A percentile compares a stretch with the other conserved stretches of the same genome.
Conservation (phyloP, 2,888 invertebrate species). For the Thumatha senex region DNA sequence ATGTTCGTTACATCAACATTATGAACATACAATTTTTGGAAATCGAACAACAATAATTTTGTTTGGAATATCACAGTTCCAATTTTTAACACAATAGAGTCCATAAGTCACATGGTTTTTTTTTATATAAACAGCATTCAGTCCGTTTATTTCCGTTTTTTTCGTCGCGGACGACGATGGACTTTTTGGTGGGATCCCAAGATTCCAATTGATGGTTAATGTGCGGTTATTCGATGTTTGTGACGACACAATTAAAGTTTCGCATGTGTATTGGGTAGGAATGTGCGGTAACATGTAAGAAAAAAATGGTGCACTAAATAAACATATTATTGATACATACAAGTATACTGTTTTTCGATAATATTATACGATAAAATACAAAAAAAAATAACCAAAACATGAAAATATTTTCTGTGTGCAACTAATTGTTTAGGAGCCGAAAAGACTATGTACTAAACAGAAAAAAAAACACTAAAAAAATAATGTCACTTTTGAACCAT, state of each 20-base stretch:
- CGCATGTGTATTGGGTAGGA: slow-evolving; percentile 75
- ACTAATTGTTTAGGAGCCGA: neutral
- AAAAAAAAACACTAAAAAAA: neutral
- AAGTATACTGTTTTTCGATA: slow-evolving; percentile 38
- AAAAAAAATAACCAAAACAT: neutral
- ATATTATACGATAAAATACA: neutral
- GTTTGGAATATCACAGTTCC: slow-evolving; percentile 64
- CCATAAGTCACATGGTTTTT: slow-evolving; percentile 34
- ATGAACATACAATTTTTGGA: slow-evolving; percentile 14
- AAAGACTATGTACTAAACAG: neutral
- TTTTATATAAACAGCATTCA: slow-evolving; percentile 10
- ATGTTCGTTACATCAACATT: slow-evolving; percentile 53
- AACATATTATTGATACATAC: slow-evolving; percentile 57
- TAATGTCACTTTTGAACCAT: no score
- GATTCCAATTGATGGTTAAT: slow-evolving; percentile 66
- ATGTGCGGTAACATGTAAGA: slow-evolving; percentile 82
- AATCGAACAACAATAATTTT: slow-evolving; percentile 19
- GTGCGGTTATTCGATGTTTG: slow-evolving; percentile 41
- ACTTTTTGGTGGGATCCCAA: slow-evolving; percentile 78
- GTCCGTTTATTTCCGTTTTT: slow-evolving; percentile 78
- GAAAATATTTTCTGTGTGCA: neutral
- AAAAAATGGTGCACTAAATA: slow-evolving; percentile 82
- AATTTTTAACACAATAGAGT: slow-evolving; percentile 55
- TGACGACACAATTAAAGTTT: slow-evolving; percentile 56
- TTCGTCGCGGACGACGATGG: slow-evolving; percentile 81